These are phyloP conservation scores for Oostethus manadensis DNA, from an alignment of 2,113 vertebrate species.

Conservation along the genomic window DNA sequence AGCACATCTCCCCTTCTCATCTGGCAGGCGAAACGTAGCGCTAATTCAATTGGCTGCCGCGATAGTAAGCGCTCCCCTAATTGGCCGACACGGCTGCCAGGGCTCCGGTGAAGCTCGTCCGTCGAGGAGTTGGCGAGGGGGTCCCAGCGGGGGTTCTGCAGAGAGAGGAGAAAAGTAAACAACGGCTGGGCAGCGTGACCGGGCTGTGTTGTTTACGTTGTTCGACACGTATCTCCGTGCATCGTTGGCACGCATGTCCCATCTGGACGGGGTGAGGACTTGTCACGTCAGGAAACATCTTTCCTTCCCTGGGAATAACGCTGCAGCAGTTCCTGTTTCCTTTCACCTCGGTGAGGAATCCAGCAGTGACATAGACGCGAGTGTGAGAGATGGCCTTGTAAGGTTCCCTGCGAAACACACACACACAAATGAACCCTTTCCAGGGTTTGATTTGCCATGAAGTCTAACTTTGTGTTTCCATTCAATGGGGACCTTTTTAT, in stretches of 20 bases:
- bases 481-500: not conserved
- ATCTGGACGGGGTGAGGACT: slow-evolving; percentile 18
- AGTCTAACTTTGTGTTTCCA: slow-evolving; percentile 19
- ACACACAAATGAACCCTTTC: slow-evolving; percentile 21
- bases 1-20: slow-evolving; percentile 58
- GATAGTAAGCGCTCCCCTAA: slow-evolving; percentile 64
- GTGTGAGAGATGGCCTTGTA: slow-evolving; percentile 6
- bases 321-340: slow-evolving; percentile 53
- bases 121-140: slow-evolving; percentile 46
- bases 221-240: slow-evolving; percentile 31
- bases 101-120: slow-evolving; percentile 49
- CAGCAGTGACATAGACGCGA: slow-evolving; percentile 47
- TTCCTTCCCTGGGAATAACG: slow-evolving; percentile 14
- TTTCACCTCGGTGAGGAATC: slow-evolving; percentile 60
- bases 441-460: slow-evolving; percentile 22
- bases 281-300: slow-evolving; percentile 39
- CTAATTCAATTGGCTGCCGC: slow-evolving; percentile 60
- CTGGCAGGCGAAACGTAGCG: slow-evolving; percentile 51
- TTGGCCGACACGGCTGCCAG: slow-evolving; percentile 53
- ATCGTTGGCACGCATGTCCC: slow-evolving; percentile 23
- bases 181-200: slow-evolving; percentile 34
- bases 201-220: slow-evolving; percentile 46
- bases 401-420: not conserved
- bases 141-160: slow-evolving; percentile 48
- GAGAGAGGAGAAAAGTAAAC: slow-evolving; percentile 38